Conservation (phyloP, 2,888 invertebrate species). For the Pollenia angustigena region DNA sequence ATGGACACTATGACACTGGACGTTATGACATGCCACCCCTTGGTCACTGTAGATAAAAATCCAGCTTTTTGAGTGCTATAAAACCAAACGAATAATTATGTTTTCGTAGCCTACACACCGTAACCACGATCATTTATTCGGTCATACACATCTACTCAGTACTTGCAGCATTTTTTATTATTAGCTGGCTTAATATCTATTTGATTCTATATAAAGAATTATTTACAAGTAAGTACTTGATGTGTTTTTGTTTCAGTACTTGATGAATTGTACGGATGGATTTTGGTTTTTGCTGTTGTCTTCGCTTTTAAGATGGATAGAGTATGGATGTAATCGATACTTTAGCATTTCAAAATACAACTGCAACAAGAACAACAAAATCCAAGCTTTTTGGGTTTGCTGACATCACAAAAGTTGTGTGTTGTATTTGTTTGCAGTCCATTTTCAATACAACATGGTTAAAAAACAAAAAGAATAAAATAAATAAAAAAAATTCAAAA, state of each 20-base stretch:
- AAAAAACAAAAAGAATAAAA: constrained; percentile 4
- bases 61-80: too few relatives aligned
- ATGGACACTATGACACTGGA: too few relatives aligned
- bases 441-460: constrained; percentile 47
- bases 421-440: constrained; percentile 51
- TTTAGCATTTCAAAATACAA: constrained; percentile 56
- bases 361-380: constrained; percentile 25
- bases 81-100: not conserved
- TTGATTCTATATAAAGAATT: constrained; percentile 50
- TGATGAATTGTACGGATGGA: constrained; percentile 49
- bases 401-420: constrained; percentile 62
- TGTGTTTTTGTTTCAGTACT: constrained; percentile 36
- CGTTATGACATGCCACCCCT: too few relatives aligned
- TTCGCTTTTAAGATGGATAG: constrained; percentile 46
- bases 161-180: constrained; percentile 15
- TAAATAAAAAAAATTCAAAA: constrained; percentile 20
- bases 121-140: constrained; percentile 6
- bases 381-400: constrained; percentile 63
- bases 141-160: not conserved
- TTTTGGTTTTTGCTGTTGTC: not conserved
- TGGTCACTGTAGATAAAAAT: too few relatives aligned
- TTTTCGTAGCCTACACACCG: not conserved
- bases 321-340: constrained; percentile 69
- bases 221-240: constrained; percentile 38
- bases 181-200: constrained; percentile 62